Conservation (phyloP, 2,797 vertebrate species). For the Melopsittacus undulatus region DNA sequence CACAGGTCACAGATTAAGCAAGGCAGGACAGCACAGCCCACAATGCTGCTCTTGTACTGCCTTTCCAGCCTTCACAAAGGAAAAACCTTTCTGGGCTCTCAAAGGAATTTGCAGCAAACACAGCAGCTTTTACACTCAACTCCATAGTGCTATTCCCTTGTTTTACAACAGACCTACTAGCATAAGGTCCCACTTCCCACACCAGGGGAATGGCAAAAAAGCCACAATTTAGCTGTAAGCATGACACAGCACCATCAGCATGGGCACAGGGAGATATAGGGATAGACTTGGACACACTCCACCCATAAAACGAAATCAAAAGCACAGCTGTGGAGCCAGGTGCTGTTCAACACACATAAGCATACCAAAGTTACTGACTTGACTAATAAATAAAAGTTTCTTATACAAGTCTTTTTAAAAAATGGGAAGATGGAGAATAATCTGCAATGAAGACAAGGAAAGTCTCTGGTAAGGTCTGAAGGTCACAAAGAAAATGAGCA, state of each 20-base stretch:
- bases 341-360: accelerated
- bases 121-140: background rate
- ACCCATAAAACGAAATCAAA: background rate
- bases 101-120: background rate
- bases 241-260: background rate
- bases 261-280: accelerated
- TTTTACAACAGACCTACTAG: background rate
- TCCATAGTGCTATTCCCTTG: background rate
- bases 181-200: background rate
- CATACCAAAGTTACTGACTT: background rate
- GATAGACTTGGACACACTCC: background rate
- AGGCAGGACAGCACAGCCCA: background rate
- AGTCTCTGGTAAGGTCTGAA: background rate
- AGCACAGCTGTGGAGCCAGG: background rate
- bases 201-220: background rate
- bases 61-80: background rate
- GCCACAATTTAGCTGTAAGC: background rate
- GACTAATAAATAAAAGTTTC: background rate
- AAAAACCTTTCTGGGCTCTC: background rate
- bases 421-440: background rate
- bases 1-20: background rate
- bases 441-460: background rate
- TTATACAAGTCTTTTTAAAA: background rate
- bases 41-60: background rate
- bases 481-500: background rate